Percentiles rank a stretch among this genome's conserved stretches.
Conservation (phyloP, 2,888 invertebrate genomes). For the Colletes collaris region DNA sequence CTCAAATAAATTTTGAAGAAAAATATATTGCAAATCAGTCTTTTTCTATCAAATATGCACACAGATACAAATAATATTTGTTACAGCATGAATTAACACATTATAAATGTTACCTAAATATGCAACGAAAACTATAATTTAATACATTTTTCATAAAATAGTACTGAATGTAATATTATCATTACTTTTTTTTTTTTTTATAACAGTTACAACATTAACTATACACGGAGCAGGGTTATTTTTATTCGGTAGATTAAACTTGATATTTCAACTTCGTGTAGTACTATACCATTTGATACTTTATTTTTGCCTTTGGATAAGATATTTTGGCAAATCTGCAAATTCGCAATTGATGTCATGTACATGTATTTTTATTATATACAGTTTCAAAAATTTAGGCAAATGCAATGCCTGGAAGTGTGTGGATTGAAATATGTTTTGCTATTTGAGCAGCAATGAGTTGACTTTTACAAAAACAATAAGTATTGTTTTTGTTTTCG, state of each 20-base stretch:
- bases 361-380: conserved; percentile 1
- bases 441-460: conserved; percentile 3
- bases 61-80: conserved; percentile 23
- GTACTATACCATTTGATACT: conserved; percentile 3
- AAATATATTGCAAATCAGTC: conserved; percentile 40
- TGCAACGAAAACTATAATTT: conserved; percentile 23
- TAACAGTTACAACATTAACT: conserved; percentile 13
- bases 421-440: conserved; percentile 12
- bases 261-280: neutral
- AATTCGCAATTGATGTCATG: conserved; percentile 6
- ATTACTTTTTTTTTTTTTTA: neutral
- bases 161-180: conserved; percentile 21
- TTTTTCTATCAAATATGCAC: conserved; percentile 24
- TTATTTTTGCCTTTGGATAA: conserved; percentile 7
- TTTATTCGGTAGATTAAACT: conserved; percentile 10
- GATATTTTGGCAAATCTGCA: conserved; percentile 23
- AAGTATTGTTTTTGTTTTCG: conserved; percentile 1
- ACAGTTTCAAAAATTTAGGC: conserved; percentile 1
- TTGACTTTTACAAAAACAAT: neutral
- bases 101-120: conserved; percentile 11
- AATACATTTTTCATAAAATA: conserved; percentile 23
- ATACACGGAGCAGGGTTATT: conserved; percentile 18
- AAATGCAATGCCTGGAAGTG: conserved; percentile 2
- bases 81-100: conserved; percentile 14
- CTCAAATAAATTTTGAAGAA: conserved; percentile 26